These are phyloP conservation scores for Ianthella basta DNA, from an alignment of 37 sponge, comb jelly and placozoan genomes.

Conservation along the genomic window DNA sequence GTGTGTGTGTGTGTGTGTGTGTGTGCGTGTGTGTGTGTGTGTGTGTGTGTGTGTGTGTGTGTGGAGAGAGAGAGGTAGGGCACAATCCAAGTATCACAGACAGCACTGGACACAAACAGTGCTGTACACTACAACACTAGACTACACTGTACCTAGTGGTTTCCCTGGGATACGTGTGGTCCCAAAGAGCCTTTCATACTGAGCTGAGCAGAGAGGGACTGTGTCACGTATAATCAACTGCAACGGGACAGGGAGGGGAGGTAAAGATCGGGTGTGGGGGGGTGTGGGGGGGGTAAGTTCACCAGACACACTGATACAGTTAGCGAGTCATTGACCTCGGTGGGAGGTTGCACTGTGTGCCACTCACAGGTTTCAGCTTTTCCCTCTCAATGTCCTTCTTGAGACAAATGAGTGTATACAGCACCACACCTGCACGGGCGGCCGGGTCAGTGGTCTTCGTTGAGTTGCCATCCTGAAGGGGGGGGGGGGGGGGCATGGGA, in stretches of 20 bases:
- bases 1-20: neutral
- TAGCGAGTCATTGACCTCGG: no score
- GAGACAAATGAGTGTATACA: slow-evolving; percentile 42
- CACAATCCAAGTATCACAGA: neutral
- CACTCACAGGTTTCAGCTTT: slow-evolving; percentile 66
- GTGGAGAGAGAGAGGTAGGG: neutral
- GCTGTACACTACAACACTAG: neutral
- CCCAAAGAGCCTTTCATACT: slow-evolving; percentile 88
- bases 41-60: neutral
- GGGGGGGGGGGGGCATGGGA: neutral
- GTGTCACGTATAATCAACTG: slow-evolving; percentile 55
- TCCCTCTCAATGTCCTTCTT: slow-evolving; percentile 80
- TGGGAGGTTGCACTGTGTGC: no score
- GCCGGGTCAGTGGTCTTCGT: slow-evolving; percentile 54
- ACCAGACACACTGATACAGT: neutral
- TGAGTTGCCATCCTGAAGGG: slow-evolving; percentile 5
- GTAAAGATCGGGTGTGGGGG: neutral
- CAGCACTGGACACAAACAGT: neutral
- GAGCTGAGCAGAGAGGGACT: slow-evolving; percentile 89
- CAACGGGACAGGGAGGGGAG: neutral
- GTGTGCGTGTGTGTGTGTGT: neutral
- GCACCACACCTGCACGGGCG: slow-evolving; percentile 65
- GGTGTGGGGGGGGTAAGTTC: neutral
- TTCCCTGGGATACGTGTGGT: slow-evolving; percentile 90
- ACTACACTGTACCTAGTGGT: slow-evolving; percentile 75